phyloP scores from a whole-genome alignment of 2,888 invertebrate genomes.

The Junonia oenone region DNA sequence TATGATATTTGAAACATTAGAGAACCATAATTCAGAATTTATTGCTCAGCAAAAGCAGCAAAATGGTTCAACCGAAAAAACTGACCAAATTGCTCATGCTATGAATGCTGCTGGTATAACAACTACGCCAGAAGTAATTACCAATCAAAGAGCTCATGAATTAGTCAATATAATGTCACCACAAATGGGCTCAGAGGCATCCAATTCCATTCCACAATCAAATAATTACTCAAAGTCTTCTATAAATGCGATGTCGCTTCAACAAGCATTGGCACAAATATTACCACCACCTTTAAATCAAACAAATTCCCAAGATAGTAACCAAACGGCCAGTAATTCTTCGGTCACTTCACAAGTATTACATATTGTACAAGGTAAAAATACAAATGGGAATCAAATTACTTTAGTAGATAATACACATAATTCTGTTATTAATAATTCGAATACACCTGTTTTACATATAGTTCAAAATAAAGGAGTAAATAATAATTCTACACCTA shows the following conservation, averaged over 20 bases:
- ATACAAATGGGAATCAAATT: constrained; percentile 57
- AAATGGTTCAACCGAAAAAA: constrained; percentile 49
- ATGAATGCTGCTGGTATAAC: constrained; percentile 70
- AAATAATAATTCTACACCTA: constrained; percentile 39
- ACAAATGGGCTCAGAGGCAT: constrained; percentile 58
- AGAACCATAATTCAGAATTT: constrained; percentile 25
- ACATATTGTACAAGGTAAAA: constrained; percentile 72
- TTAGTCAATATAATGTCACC: constrained; percentile 76
- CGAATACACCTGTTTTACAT: constrained; percentile 64
- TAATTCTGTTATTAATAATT: constrained; percentile 59
- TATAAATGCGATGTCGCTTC: constrained; percentile 64
- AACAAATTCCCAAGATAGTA: constrained; percentile 46
- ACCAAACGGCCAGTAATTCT: constrained; percentile 43
- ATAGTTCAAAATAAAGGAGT: constrained; percentile 67
- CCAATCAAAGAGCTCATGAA: constrained; percentile 43
- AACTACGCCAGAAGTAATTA: constrained; percentile 42
- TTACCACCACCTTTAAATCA: constrained; percentile 66
- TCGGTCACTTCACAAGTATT: constrained; percentile 57
- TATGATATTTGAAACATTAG: constrained; percentile 29
- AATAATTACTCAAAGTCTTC: constrained; percentile 57
- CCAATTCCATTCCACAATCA: constrained; percentile 39
- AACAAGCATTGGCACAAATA: constrained; percentile 72
- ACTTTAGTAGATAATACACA: constrained; percentile 62
- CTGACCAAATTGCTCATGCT: constrained; percentile 66
- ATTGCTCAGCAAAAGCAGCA: constrained; percentile 35